Evolutionary conservation across 2,113 vertebrate species (phyloP).

Genomic region (Rallus limicola): DNA sequence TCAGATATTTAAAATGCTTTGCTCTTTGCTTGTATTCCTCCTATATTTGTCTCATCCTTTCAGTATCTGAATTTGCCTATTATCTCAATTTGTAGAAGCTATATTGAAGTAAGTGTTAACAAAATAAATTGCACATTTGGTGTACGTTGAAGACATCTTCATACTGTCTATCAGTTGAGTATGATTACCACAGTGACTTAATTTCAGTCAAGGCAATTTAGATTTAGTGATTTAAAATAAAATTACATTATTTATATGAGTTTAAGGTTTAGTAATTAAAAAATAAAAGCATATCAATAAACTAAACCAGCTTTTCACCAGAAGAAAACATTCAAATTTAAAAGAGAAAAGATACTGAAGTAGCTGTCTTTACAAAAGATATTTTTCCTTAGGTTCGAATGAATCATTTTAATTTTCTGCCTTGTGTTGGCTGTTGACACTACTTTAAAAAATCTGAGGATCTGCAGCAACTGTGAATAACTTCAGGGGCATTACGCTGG

Average conservation of each 20-base stretch:
- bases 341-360: neutral
- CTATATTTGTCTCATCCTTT: neutral
- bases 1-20: neutral
- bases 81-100: neutral
- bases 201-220: conserved; percentile 8
- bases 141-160: neutral
- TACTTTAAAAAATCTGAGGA: neutral
- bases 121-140: neutral
- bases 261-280: neutral
- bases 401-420: neutral
- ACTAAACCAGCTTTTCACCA: neutral
- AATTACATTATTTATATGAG: neutral
- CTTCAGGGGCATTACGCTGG: neutral
- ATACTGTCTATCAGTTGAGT: neutral
- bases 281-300: neutral
- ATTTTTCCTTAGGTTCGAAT: neutral
- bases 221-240: neutral
- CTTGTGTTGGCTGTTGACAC: neutral
- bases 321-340: neutral
- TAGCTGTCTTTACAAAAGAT: neutral
- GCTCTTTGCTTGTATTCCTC: neutral
- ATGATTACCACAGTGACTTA: neutral
- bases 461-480: neutral
- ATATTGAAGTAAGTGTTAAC: neutral
- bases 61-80: neutral